phyloP scores from a whole-genome alignment of 2,113 vertebrate species.

The Gasterosteus aculeatus region DNA sequence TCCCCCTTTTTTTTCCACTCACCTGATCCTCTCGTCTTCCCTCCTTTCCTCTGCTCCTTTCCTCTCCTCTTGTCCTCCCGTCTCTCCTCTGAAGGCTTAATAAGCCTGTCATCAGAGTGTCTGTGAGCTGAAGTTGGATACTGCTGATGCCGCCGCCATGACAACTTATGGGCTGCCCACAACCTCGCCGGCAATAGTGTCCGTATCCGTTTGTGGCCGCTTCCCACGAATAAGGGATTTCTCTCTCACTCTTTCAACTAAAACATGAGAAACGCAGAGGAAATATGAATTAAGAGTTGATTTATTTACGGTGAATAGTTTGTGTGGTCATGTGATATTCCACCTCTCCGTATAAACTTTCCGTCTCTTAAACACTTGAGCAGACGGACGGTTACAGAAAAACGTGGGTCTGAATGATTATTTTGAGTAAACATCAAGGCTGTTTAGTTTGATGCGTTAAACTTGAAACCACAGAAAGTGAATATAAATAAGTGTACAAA shows the following conservation, averaged over 20 bases:
- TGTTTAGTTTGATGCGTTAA: no score
- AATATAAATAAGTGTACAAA: no score
- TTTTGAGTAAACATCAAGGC: background rate
- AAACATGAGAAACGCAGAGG: background rate
- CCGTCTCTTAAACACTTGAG: no score
- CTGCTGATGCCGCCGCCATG: slow-evolving; percentile 41
- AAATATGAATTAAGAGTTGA: slow-evolving; percentile 4
- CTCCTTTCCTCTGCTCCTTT: slow-evolving; percentile 19
- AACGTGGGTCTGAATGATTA: background rate
- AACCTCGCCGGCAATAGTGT: background rate
- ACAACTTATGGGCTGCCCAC: background rate
- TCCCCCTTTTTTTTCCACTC: slow-evolving; percentile 23
- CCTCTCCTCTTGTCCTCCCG: slow-evolving; percentile 22
- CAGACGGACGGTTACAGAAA: background rate
- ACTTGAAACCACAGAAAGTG: no score
- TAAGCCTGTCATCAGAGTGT: slow-evolving; percentile 39
- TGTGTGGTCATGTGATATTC: background rate
- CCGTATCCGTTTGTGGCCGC: slow-evolving; percentile 1
- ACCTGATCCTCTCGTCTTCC: slow-evolving; percentile 35
- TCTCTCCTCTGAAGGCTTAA: slow-evolving; percentile 24
- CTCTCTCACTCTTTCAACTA: background rate
- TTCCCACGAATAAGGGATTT: background rate
- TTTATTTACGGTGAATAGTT: background rate
- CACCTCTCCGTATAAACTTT: background rate
- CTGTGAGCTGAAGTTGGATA: slow-evolving; percentile 37